phyloP scores from a whole-genome alignment of 2,113 vertebrate genomes.

The Promerops cafer region DNA sequence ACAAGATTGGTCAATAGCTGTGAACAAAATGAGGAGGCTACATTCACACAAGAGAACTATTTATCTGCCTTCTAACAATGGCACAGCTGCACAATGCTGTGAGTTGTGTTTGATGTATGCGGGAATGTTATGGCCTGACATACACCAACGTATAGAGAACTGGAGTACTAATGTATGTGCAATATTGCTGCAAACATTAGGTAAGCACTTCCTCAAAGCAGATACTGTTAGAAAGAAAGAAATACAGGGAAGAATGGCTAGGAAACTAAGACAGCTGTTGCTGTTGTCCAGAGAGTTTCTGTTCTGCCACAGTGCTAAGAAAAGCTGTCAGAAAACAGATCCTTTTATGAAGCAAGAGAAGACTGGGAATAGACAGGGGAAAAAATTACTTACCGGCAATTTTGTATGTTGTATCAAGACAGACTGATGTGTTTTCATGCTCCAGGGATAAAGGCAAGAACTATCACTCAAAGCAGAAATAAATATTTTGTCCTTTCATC shows the following conservation, averaged over 20 bases:
- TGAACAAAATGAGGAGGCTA: not conserved
- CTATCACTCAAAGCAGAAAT: not conserved
- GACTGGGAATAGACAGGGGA: not conserved
- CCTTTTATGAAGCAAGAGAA: conserved; percentile 7
- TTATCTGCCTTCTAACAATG: not conserved
- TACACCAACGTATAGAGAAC: not conserved
- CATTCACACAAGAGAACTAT: not conserved
- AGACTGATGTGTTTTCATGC: not conserved
- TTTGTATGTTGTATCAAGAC: not conserved
- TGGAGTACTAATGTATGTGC: not conserved
- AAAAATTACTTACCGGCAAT: not conserved
- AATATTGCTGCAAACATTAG: not conserved
- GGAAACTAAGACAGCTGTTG: not conserved
- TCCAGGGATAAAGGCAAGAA: not conserved
- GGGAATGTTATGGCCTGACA: not conserved
- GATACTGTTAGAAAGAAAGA: not conserved
- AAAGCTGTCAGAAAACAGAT: conserved; percentile 15
- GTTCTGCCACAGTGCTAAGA: not conserved
- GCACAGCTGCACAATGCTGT: conserved; percentile 9
- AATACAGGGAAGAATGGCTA: not conserved
- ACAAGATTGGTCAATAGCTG: not conserved
- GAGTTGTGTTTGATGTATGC: not conserved
- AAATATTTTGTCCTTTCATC: not conserved
- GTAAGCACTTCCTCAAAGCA: not conserved
- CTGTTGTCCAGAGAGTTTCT: conserved; percentile 1